phyloP scores from a whole-genome alignment of 2,888 invertebrate genomes.

The Tortricodes alternella region DNA sequence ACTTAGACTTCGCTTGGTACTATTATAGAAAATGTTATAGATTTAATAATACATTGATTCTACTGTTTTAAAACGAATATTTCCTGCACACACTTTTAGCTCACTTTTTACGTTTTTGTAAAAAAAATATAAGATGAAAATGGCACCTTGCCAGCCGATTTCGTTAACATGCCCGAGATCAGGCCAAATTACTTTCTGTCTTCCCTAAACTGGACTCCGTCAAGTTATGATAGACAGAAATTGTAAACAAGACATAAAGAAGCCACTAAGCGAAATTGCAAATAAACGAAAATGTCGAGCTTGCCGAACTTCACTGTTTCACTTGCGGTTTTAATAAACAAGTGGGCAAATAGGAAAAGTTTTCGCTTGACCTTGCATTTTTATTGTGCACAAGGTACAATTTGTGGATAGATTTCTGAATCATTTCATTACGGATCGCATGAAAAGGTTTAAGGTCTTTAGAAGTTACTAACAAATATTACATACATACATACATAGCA shows the following conservation, averaged over 20 bases:
- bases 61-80: too few relatives aligned
- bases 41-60: too few relatives aligned
- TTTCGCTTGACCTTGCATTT: slow-evolving; percentile 57
- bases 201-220: slow-evolving; percentile 26
- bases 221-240: slow-evolving; percentile 42
- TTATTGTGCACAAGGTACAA: slow-evolving; percentile 33
- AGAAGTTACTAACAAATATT: too few relatives aligned
- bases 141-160: slow-evolving; percentile 27
- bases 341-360: slow-evolving; percentile 65
- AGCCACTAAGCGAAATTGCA: slow-evolving; percentile 65
- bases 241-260: slow-evolving; percentile 61
- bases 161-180: slow-evolving; percentile 27
- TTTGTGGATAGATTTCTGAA: slow-evolving; percentile 33
- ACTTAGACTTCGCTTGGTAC: too few relatives aligned
- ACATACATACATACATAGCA: too few relatives aligned
- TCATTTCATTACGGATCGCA: not conserved
- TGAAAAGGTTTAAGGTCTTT: too few relatives aligned
- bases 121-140: too few relatives aligned
- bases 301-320: slow-evolving; percentile 62
- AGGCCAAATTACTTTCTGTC: slow-evolving; percentile 29
- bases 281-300: slow-evolving; percentile 66
- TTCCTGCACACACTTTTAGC: too few relatives aligned
- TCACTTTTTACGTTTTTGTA: too few relatives aligned
- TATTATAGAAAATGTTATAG: too few relatives aligned
- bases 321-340: slow-evolving; percentile 68